Evolutionary conservation across 1,140 invertebrate species (phyloP), one percentile per base, ranked within the genome.

Genomic region (Acyrthosiphon pisum): DNA sequence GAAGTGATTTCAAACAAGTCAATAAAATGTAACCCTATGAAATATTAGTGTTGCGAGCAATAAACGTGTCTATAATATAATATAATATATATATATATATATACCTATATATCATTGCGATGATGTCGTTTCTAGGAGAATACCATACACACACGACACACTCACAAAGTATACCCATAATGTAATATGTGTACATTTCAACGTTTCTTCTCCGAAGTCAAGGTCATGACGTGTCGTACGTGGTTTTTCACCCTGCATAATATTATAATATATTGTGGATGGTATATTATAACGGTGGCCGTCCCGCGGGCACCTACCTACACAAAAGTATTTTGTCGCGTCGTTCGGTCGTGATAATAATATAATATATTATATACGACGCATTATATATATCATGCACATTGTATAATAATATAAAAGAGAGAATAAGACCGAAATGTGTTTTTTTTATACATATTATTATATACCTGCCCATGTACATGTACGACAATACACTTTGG

Each of bases 391-490:
- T n/a, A 68, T 68, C n/a, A 68, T 68, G n/a, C 9, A 11, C 14
- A 48, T 1, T 11, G 46, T 11, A 41, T 41, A 41, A 41, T 53
- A 53, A 53, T 53, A 68, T 68, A 68, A 68, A n/a, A 68, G 30
- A 68, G 60, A n/a, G 60, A 68, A 68, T 68, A 68, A n/a, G 60
- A 68, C 60, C 60, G 60, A 68, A 68, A 68, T n/a, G 60, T 68
- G 30, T 76, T 76, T 76, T n/a, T 68, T n/a, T 68, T 76, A 0
- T 50, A 48, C 46, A 48, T 30, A 22, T 53, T 30, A 22, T 53
- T 56, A 22, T 56, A 56, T 26, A 56, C 50, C 20, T 18, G 41
- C 41, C 41, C 41, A 3, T 8, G 3, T 6, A 76, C n/a, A n/a
- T 60, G 30, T 6, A 76, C 18, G n/a, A 68, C 60, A 76, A 76